A percentile compares a stretch with the other conserved stretches of the same genome.
These are phyloP conservation scores for Rutpela maculata DNA, from an alignment of 2,888 invertebrate genomes.

Conservation along the genomic window DNA sequence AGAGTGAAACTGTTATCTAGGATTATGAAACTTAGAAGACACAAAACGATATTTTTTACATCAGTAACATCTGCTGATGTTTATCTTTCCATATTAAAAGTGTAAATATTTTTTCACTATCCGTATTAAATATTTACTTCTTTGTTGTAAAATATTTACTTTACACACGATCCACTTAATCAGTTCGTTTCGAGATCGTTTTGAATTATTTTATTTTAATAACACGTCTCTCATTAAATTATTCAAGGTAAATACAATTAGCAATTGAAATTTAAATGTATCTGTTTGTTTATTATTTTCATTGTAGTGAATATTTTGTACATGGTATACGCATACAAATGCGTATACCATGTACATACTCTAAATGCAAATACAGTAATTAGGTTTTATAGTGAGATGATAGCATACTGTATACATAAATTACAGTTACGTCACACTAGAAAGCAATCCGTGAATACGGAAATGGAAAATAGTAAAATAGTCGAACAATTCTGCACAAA, in stretches of 20 bases:
- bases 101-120: background rate
- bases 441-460: constrained; percentile 5
- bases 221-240: background rate
- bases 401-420: background rate
- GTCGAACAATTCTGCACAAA: background rate
- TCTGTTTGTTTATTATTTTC: background rate
- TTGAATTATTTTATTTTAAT: background rate
- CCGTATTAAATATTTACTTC: background rate
- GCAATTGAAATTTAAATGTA: background rate
- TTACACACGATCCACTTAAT: background rate
- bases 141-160: background rate
- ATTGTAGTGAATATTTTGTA: background rate
- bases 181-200: background rate
- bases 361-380: constrained; percentile 10
- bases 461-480: constrained; percentile 7
- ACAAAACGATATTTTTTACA: background rate
- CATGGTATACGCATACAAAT: constrained; percentile 7
- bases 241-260: background rate
- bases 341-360: background rate
- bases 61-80: background rate
- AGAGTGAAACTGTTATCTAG: background rate
- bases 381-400: constrained; percentile 9
- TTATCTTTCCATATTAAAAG: background rate
- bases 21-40: background rate
- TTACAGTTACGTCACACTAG: constrained; percentile 22